Evolutionary conservation across 1,140 invertebrate species (phyloP), one percentile per base, ranked within the genome.

Genomic region (Ostrea denselamellosa): DNA sequence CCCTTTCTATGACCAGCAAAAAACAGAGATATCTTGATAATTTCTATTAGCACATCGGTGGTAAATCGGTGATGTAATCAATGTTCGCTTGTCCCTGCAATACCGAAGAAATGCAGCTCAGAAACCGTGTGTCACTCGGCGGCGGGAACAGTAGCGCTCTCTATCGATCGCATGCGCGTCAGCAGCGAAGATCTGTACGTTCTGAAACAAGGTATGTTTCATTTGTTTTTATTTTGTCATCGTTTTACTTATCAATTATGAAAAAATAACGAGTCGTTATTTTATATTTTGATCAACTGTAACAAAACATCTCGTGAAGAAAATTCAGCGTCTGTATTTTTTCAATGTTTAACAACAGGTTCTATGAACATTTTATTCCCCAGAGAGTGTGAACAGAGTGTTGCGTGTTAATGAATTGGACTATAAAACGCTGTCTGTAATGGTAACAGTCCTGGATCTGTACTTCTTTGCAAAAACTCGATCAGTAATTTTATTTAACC

Each of bases 331-430:
- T 62, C 17, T 19, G 7, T 62, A 44, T 62, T 14, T 7, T 17
- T 62, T 62, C 56, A 19, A 7, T 62, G 8, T 62, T 62, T 19
- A 17, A 62, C 56, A 62, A 62, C 17, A 62, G 56, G 7, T 4
- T 14, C 56, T 17, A 17, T 19, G 56, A 58, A 58, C 56, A 58
- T 58, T 58, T 62, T 44, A 8, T 77, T 77, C 68, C 68, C 68
- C 12, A 28, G 68, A 77, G 68, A 25, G 14, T 77, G 25, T 7
- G 25, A 77, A 12, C 22, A 77, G 25, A 22, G 68, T 77, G 25
- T 34, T 77, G 68, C 68, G 68, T 77, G 68, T 34, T 77, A 77
- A 77, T 77, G 68, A 77, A 77, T 77, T 77, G 28, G 68, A 28
- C 28, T 25, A 77, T 28, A 77, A 77, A 77, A 77, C 28, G 12